A percentile compares a stretch with the other conserved stretches of the same genome.
phyloP scores from a whole-genome alignment of 2,797 vertebrate species.

The Antrozous pallidus region DNA sequence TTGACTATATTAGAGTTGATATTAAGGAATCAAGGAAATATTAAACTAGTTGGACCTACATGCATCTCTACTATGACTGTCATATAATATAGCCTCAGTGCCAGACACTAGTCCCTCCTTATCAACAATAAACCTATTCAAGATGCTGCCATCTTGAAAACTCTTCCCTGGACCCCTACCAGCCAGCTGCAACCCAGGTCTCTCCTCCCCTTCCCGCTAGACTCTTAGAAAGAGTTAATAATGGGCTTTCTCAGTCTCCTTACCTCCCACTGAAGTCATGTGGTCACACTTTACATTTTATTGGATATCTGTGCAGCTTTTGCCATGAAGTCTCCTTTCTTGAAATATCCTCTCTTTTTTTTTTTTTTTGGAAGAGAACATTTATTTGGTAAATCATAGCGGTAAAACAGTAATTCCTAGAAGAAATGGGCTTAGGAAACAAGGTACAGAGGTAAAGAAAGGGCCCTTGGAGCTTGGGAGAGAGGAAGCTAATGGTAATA shows the following conservation, averaged over 20 bases:
- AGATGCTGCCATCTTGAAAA: not conserved
- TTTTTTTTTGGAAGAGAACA: too few relatives aligned
- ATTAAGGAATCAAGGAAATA: constrained; percentile 21
- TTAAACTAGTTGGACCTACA: not conserved
- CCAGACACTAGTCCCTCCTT: not conserved
- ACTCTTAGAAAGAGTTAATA: not conserved
- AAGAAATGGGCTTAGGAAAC: too few relatives aligned
- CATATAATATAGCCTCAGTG: not conserved
- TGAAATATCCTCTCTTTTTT: not conserved
- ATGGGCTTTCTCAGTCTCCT: constrained; percentile 23
- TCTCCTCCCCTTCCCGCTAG: not conserved
- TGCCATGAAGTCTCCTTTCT: not conserved
- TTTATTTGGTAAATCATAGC: too few relatives aligned
- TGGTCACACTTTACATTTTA: constrained; percentile 18
- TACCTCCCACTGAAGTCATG: not conserved
- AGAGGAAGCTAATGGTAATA: too few relatives aligned
- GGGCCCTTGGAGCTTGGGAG: too few relatives aligned
- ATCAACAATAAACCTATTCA: not conserved
- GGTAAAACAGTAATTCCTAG: too few relatives aligned
- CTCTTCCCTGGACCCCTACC: not conserved
- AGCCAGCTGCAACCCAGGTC: not conserved
- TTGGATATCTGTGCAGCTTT: constrained; percentile 11
- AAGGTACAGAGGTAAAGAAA: too few relatives aligned
- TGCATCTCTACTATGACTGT: not conserved
- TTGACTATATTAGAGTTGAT: not conserved